Conservation (phyloP, 2,888 invertebrate species). For the Deilephila porcellus region DNA sequence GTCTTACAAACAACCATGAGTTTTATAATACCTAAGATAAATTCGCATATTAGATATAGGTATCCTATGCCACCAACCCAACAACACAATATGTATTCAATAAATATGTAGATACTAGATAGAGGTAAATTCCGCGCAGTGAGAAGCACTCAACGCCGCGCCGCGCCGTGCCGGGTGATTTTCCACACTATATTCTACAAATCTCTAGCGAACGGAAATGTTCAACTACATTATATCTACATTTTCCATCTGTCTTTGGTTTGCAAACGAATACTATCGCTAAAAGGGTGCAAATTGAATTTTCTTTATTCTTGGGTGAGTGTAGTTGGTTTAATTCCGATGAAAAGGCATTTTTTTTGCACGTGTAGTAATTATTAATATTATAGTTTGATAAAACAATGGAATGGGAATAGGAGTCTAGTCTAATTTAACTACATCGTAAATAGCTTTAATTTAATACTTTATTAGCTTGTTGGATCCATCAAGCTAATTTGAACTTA, state of each 20-base stretch:
- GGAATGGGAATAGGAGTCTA: too few relatives aligned
- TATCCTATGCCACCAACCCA: not conserved
- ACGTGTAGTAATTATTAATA: too few relatives aligned
- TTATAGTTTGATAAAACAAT: too few relatives aligned
- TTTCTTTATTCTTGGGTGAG: not conserved
- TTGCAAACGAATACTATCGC: not conserved
- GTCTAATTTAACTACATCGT: not conserved
- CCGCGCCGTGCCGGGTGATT: not conserved
- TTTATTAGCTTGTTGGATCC: not conserved
- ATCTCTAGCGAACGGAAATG: slow-evolving; percentile 3
- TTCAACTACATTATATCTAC: slow-evolving; percentile 11
- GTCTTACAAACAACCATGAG: too few relatives aligned
- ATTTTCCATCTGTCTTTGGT: slow-evolving; percentile 1
- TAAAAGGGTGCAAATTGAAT: not conserved
- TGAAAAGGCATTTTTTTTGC: not conserved
- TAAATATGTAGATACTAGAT: slow-evolving; percentile 5
- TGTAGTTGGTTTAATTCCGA: not conserved
- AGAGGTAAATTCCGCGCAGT: not conserved
- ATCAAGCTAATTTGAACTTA: not conserved
- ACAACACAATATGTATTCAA: not conserved
- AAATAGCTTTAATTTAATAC: not conserved
- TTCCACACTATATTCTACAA: slow-evolving; percentile 10
- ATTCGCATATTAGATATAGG: not conserved
- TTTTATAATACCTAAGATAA: not conserved
- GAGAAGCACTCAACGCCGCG: slow-evolving; percentile 9